These are phyloP conservation scores for Scaptodrosophila lebanonensis DNA, from an alignment of 1,140 invertebrate species.

Conservation along the genomic window DNA sequence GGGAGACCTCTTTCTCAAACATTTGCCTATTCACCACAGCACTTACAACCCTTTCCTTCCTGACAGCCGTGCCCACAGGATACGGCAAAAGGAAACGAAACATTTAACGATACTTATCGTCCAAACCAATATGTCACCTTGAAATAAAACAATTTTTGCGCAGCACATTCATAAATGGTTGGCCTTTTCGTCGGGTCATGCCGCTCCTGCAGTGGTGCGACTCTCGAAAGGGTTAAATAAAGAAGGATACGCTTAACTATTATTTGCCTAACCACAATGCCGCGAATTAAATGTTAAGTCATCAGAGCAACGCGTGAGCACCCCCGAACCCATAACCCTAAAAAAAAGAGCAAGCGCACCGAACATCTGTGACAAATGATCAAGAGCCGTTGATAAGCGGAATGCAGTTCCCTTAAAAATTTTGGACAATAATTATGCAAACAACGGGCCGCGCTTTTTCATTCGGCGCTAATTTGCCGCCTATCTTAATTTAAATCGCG, in stretches of 20 bases:
- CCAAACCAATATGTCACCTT: slow-evolving; percentile 67
- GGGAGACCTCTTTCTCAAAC: no score
- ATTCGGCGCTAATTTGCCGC: slow-evolving; percentile 57
- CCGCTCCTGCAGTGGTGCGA: slow-evolving; percentile 29
- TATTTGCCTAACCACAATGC: slow-evolving; percentile 7
- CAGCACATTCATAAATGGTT: slow-evolving; percentile 16
- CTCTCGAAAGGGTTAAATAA: slow-evolving; percentile 59
- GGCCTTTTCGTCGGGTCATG: slow-evolving; percentile 49
- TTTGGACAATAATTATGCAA: slow-evolving; percentile 61
- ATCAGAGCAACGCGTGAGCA: slow-evolving; percentile 45
- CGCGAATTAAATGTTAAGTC: slow-evolving; percentile 50
- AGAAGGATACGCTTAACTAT: slow-evolving; percentile 62
- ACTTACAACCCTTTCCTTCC: slow-evolving; percentile 26
- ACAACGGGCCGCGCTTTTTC: slow-evolving; percentile 47
- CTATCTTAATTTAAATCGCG: slow-evolving; percentile 73
- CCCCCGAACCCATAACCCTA: slow-evolving; percentile 32
- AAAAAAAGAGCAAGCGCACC: slow-evolving; percentile 34
- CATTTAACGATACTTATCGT: slow-evolving; percentile 60
- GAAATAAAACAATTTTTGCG: slow-evolving; percentile 41
- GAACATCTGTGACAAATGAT: slow-evolving; percentile 65
- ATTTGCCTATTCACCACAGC: no score
- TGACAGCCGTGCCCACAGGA: slow-evolving; percentile 14
- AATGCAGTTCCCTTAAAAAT: slow-evolving; percentile 44
- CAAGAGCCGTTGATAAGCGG: slow-evolving; percentile 46
- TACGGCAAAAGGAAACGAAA: neutral